Percentiles rank a stretch among this genome's conserved stretches.
Evolutionary conservation across 1,140 invertebrate genomes (phyloP).

Genomic region (Planococcus citri): DNA sequence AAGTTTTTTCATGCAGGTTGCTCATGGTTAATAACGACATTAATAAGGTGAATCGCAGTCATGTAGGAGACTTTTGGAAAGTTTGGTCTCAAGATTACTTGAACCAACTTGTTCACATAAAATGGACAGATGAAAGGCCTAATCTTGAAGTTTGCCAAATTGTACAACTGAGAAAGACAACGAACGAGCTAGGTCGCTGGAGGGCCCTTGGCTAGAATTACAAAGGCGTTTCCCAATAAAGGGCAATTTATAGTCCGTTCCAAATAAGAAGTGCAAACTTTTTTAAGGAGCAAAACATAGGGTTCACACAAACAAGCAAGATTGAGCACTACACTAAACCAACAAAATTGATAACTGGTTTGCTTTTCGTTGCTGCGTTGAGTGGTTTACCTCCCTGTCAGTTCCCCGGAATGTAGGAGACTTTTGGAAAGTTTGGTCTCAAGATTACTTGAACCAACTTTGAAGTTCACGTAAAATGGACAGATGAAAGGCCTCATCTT

Average conservation of each 20-base stretch:
- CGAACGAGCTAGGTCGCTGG: neutral
- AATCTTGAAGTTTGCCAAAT: neutral
- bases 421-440: neutral
- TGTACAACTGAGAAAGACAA: neutral
- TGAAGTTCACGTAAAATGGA: neutral
- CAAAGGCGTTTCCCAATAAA: neutral
- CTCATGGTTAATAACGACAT: neutral
- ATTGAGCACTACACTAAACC: no score
- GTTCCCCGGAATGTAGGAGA: neutral
- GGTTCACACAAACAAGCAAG: no score
- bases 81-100: slow-evolving; percentile 1
- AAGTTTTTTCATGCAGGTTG: neutral
- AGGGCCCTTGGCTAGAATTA: neutral
- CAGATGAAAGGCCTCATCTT: neutral
- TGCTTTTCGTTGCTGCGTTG: no score
- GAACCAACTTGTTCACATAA: neutral
- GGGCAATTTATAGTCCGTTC: no score
- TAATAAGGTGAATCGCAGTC: slow-evolving; percentile 22
- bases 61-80: neutral
- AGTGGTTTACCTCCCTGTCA: no score
- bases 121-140: neutral
- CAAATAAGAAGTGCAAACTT: no score
- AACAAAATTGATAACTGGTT: no score
- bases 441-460: neutral
- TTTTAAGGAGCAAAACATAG: no score